Conservation (phyloP, 1,140 invertebrate species). For the Streblospio benedicti region DNA sequence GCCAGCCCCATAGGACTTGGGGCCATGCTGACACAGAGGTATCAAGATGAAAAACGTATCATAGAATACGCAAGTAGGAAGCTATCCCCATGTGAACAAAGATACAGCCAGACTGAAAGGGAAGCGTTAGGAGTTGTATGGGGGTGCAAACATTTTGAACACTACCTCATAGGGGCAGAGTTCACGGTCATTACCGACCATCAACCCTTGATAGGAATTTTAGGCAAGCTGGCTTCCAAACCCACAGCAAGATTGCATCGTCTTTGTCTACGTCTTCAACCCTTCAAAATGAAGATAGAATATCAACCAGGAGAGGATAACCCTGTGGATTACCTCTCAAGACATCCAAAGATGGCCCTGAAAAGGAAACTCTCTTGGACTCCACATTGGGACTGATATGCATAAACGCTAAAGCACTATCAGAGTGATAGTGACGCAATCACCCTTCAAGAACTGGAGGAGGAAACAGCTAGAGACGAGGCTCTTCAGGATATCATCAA, state of each 20-base stretch:
- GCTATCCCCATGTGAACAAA: conserved; percentile 5
- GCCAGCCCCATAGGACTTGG: neutral
- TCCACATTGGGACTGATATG: too few species aligned
- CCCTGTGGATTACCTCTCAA: conserved; percentile 25
- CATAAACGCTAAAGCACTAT: too few species aligned
- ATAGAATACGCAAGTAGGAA: conserved; percentile 13
- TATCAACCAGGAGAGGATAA: conserved; percentile 17
- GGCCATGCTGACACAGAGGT: too few species aligned
- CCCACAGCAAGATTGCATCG: conserved; percentile 12
- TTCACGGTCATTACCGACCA: conserved; percentile 34
- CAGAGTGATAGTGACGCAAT: too few species aligned
- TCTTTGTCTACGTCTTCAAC: conserved; percentile 8
- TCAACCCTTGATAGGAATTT: conserved; percentile 20
- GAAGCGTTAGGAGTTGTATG: conserved; percentile 40
- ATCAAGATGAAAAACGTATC: too few species aligned
- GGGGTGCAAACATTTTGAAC: conserved; percentile 37
- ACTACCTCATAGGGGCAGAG: conserved; percentile 35
- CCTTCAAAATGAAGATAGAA: conserved; percentile 1
- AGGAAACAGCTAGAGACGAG: neutral
- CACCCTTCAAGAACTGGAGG: conserved; percentile 2
- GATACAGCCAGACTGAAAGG: conserved; percentile 40
- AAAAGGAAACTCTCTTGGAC: too few species aligned
- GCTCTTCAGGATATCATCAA: neutral
- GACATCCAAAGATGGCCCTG: too few species aligned
- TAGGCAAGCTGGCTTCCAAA: conserved; percentile 5